Evolutionary conservation across 2,888 invertebrate species (phyloP).

Genomic region (Alviniconcha strummeri): DNA sequence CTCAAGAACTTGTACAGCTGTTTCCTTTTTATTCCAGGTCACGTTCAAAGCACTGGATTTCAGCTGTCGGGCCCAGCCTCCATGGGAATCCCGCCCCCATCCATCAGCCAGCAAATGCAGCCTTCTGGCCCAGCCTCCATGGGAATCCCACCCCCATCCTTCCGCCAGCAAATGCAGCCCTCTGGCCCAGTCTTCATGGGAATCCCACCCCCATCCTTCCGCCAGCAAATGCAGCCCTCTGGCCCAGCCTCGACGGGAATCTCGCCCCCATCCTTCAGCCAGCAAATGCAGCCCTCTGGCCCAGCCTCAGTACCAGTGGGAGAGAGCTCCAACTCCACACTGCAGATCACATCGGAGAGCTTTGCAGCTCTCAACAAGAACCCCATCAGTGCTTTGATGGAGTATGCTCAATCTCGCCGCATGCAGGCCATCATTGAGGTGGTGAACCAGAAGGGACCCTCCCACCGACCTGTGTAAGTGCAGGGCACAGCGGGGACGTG

Average conservation of each 20-base stretch:
- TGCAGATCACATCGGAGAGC: conserved; percentile 59
- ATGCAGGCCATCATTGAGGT: conserved; percentile 69
- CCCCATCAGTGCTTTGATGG: conserved; percentile 73
- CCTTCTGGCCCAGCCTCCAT: not conserved
- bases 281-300: not conserved
- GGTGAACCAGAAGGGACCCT: conserved; percentile 68
- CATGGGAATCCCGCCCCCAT: too few species aligned
- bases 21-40: too few species aligned
- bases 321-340: conserved; percentile 20
- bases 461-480: conserved; percentile 72
- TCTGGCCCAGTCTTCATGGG: not conserved
- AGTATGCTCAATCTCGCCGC: conserved; percentile 73
- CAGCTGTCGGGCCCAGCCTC: too few species aligned
- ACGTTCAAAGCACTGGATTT: too few species aligned
- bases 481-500: too few species aligned
- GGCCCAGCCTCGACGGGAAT: not conserved
- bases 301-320: not conserved
- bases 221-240: too few species aligned
- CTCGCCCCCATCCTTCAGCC: conserved; percentile 20
- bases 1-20: too few species aligned
- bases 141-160: too few species aligned
- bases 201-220: conserved; percentile 14
- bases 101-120: too few species aligned
- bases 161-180: too few species aligned
- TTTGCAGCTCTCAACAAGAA: conserved; percentile 73